Percentiles rank a stretch among this genome's conserved stretches.
phyloP scores from a whole-genome alignment of 2,113 vertebrate species.

The Leucosticte australis region DNA sequence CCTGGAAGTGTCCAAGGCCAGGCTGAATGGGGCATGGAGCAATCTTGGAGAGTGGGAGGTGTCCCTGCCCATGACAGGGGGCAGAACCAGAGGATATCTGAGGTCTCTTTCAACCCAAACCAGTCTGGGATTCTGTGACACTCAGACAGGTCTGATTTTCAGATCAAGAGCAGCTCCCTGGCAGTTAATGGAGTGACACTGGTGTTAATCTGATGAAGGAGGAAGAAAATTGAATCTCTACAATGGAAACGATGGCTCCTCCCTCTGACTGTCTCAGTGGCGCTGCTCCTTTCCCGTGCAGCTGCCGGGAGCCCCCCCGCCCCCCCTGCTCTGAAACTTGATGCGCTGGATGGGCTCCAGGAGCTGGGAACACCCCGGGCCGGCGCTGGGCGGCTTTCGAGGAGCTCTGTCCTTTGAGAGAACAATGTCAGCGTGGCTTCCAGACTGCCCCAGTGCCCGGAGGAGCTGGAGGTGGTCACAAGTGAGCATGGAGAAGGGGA shows the following conservation, averaged over 20 bases:
- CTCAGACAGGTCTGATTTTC: neutral
- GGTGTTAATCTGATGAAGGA: constrained; percentile 3
- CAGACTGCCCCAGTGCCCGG: neutral
- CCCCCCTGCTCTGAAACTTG: neutral
- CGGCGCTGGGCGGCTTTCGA: neutral
- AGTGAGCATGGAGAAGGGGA: neutral
- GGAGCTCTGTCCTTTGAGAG: neutral
- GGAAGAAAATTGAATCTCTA: neutral
- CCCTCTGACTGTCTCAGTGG: neutral
- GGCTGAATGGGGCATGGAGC: neutral
- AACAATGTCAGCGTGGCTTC: neutral
- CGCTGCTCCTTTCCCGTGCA: neutral
- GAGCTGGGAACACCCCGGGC: neutral
- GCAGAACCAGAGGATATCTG: neutral
- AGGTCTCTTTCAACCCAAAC: neutral
- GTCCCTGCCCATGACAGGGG: neutral
- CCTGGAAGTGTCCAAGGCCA: neutral
- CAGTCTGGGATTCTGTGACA: neutral
- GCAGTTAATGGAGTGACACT: neutral
- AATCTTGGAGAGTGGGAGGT: neutral
- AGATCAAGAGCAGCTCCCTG: neutral
- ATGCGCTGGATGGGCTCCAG: neutral
- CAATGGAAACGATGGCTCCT: neutral
- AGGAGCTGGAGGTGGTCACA: neutral
- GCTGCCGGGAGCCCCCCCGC: neutral